phyloP scores from a whole-genome alignment of 2,888 invertebrate species.

The Odontocerum albicorne region DNA sequence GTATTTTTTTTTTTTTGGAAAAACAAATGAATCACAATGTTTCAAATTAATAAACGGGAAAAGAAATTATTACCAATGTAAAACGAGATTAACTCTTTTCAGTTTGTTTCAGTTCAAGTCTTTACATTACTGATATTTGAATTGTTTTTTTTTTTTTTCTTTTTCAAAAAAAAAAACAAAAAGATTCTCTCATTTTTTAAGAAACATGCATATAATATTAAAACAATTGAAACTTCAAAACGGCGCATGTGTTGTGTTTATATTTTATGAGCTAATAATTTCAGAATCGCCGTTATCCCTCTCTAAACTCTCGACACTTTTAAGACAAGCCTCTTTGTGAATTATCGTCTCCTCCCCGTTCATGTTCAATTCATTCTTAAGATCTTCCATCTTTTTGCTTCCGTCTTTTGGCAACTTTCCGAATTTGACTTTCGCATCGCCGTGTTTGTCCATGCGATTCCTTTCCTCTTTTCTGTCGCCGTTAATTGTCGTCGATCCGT shows the following conservation, averaged over 20 bases:
- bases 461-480: neutral
- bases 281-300: neutral
- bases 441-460: conserved; percentile 1
- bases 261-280: neutral
- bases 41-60: no score
- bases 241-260: no score
- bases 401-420: neutral
- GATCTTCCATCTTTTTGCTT: conserved; percentile 2
- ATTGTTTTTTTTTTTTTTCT: no score
- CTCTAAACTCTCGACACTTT: neutral
- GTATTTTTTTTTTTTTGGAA: no score
- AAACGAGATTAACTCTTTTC: no score
- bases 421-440: neutral
- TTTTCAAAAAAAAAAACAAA: neutral
- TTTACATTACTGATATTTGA: neutral
- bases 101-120: neutral
- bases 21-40: no score
- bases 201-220: no score
- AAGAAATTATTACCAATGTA: no score
- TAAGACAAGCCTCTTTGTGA: neutral
- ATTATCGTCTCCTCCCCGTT: neutral
- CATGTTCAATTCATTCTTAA: neutral
- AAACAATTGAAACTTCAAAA: no score
- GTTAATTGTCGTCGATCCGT: neutral
- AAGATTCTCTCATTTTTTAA: neutral